phyloP scores from a whole-genome alignment of 1,140 invertebrate species.

The Ditylenchus dipsaci region DNA sequence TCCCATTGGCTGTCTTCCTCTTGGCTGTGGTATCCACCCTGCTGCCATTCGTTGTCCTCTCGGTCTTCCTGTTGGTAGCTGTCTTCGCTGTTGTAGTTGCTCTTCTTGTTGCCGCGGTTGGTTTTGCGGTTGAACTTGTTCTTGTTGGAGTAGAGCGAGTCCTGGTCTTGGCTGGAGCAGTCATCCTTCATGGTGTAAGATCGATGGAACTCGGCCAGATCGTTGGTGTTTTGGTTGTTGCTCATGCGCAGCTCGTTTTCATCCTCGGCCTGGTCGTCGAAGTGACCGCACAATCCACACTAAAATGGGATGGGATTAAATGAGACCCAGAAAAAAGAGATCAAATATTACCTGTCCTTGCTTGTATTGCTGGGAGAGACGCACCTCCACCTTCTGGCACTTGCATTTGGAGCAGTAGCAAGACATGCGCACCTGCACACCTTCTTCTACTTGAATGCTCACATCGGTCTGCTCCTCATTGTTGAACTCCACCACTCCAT shows the following conservation, averaged over 20 bases:
- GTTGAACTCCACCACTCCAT: too few species aligned
- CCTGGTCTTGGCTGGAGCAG: too few species aligned
- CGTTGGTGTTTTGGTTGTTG: constrained; percentile 5
- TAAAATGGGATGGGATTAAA: too few species aligned
- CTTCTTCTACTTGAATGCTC: background rate
- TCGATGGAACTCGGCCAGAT: too few species aligned
- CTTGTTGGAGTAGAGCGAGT: too few species aligned
- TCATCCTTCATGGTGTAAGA: too few species aligned
- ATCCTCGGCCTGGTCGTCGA: background rate
- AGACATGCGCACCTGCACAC: too few species aligned
- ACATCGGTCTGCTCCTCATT: background rate
- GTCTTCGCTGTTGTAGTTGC: constrained; percentile 6
- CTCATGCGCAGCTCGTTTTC: background rate
- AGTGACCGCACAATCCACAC: background rate
- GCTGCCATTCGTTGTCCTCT: constrained; percentile 7
- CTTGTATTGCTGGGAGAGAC: too few species aligned
- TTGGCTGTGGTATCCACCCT: constrained; percentile 7
- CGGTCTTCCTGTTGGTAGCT: constrained; percentile 7
- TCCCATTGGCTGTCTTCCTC: constrained; percentile 12
- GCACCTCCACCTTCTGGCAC: too few species aligned
- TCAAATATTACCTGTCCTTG: too few species aligned
- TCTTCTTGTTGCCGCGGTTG: background rate
- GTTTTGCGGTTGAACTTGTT: too few species aligned
- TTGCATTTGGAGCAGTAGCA: too few species aligned
- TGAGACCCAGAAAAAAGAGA: background rate